Conservation (phyloP, 2,113 vertebrate species). For the Camarhynchus parvulus region DNA sequence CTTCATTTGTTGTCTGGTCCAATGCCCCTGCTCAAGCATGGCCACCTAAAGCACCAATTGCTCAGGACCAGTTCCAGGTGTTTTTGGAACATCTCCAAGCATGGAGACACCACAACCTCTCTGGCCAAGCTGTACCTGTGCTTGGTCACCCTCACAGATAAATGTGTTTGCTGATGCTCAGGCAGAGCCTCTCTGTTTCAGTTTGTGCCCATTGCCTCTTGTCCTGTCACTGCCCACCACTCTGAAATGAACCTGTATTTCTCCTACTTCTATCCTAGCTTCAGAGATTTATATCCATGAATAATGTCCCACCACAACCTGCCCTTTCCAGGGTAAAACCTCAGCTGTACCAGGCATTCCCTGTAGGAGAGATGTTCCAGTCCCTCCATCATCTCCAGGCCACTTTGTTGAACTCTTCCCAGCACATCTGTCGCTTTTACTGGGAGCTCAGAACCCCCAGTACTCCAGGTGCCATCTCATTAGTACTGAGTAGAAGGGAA, state of each 20-base stretch:
- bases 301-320: neutral
- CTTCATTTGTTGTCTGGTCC: neutral
- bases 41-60: neutral
- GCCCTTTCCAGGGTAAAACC: neutral
- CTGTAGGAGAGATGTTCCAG: neutral
- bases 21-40: neutral
- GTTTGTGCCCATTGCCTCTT: neutral
- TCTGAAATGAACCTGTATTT: fast-evolving
- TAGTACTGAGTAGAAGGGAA: neutral
- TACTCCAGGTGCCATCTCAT: neutral
- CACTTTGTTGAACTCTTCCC: no score
- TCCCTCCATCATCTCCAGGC: no score
- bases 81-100: neutral
- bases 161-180: neutral
- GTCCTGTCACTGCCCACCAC: neutral
- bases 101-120: neutral
- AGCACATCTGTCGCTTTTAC: neutral
- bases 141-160: neutral
- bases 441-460: neutral
- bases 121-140: neutral
- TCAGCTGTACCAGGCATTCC: neutral
- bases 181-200: neutral
- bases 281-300: neutral
- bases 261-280: neutral
- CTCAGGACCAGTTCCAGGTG: neutral